Conservation (phyloP, 2,888 invertebrate genomes). For the Seira ritae region DNA sequence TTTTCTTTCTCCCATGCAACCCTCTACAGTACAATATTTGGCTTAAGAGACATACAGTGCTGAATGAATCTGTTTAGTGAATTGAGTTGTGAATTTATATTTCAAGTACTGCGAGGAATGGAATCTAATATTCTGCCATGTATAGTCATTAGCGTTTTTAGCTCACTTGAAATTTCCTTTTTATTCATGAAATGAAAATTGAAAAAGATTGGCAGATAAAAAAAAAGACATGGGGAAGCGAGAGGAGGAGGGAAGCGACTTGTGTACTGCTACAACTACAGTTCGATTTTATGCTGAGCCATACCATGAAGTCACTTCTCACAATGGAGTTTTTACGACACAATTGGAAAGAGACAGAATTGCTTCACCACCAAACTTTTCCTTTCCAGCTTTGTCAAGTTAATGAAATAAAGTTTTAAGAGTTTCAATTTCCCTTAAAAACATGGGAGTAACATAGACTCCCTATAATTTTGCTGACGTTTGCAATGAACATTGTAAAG, state of each 20-base stretch:
- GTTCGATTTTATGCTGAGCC: background rate
- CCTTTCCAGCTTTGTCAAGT: slow-evolving; percentile 40
- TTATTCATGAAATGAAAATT: slow-evolving; percentile 24
- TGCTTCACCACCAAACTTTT: slow-evolving; percentile 15
- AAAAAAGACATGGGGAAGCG: background rate
- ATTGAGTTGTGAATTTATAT: slow-evolving; percentile 27
- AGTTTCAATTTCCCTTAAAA: slow-evolving; percentile 26
- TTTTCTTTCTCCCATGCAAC: too few species aligned
- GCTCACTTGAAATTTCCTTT: slow-evolving; percentile 6
- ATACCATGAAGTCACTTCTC: too few species aligned
- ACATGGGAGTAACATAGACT: too few species aligned
- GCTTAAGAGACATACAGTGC: background rate
- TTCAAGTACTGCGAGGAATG: too few species aligned
- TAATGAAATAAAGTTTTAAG: slow-evolving; percentile 44
- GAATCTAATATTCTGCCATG: slow-evolving; percentile 2
- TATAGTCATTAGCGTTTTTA: slow-evolving; percentile 16
- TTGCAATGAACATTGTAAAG: too few species aligned
- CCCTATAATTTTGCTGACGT: too few species aligned
- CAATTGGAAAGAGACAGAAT: slow-evolving; percentile 14
- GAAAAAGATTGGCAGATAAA: slow-evolving; percentile 24
- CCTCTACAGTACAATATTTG: background rate
- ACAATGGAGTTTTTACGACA: slow-evolving; percentile 5
- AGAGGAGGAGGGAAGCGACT: background rate
- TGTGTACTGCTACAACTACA: slow-evolving; percentile 2
- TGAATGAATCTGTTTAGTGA: slow-evolving; percentile 26